Evolutionary conservation across 2,797 vertebrate species (phyloP).

Genomic region (Tragelaphus eurycerus): DNA sequence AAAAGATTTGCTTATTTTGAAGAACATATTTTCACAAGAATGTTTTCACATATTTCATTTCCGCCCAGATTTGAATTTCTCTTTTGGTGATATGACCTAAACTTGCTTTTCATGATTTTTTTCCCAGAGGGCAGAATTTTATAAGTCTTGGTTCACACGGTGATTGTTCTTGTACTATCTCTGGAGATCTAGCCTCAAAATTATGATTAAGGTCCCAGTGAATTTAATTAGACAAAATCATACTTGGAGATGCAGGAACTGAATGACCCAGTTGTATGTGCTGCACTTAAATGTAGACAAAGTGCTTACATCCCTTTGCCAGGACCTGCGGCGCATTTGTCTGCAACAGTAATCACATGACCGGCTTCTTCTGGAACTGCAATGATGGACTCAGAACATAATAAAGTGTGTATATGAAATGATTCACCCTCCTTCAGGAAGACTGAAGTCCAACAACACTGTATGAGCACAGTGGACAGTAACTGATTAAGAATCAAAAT

Average conservation of each 20-base stretch:
- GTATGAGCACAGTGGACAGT: neutral
- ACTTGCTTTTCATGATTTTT: neutral
- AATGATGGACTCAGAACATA: neutral
- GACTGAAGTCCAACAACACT: neutral
- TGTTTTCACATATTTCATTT: neutral
- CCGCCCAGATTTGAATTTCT: neutral
- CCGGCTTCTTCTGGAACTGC: neutral
- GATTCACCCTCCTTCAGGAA: neutral
- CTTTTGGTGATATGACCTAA: neutral
- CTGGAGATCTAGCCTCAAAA: neutral
- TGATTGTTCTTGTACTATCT: neutral
- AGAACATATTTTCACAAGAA: neutral
- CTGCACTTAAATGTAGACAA: neutral
- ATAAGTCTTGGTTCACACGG: neutral
- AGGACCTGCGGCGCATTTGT: neutral
- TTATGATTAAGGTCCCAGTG: neutral
- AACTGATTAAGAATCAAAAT: neutral
- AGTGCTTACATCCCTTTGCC: neutral
- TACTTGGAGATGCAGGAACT: neutral
- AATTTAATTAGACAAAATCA: conserved; percentile 39
- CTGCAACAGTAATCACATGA: neutral
- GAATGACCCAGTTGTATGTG: neutral
- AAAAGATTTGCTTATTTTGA: neutral
- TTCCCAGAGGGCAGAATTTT: neutral
- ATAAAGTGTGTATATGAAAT: neutral